Evolutionary conservation across 2,113 vertebrate species (phyloP).

Genomic region (Rhinopithecus roxellana): DNA sequence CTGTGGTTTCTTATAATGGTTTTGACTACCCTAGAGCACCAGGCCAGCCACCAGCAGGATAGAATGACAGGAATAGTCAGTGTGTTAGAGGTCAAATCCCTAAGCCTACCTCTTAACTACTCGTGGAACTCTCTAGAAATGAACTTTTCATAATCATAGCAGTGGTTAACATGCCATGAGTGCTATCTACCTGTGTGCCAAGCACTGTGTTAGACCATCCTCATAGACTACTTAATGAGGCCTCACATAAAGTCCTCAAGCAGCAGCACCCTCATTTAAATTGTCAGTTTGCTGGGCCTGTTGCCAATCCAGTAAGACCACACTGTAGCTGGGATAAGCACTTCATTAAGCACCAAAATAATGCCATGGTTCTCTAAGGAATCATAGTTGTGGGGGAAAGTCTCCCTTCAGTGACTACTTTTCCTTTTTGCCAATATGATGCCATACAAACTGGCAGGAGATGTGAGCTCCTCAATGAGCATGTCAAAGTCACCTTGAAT

Average conservation of each 20-base stretch:
- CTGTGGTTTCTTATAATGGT: neutral
- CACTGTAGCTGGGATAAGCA: neutral
- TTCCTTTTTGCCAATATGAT: neutral
- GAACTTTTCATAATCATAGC: neutral
- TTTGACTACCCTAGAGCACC: neutral
- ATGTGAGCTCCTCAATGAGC: neutral
- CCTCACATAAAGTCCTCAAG: neutral
- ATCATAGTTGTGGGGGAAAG: neutral
- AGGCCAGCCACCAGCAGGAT: neutral
- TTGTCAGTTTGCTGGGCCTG: neutral
- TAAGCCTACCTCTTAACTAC: neutral
- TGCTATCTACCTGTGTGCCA: neutral
- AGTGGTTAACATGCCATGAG: neutral
- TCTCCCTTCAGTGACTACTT: neutral
- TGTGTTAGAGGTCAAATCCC: neutral
- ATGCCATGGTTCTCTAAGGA: conserved; percentile 49
- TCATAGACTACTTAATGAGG: neutral
- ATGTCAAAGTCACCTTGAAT: neutral
- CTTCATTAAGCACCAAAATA: neutral
- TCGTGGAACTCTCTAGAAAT: neutral
- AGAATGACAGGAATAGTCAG: neutral
- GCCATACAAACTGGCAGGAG: neutral
- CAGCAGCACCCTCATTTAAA: neutral
- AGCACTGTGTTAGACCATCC: neutral
- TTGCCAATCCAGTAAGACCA: conserved; percentile 14